Conservation (phyloP, 1,140 invertebrate species). For the Trissolcus basalis region DNA sequence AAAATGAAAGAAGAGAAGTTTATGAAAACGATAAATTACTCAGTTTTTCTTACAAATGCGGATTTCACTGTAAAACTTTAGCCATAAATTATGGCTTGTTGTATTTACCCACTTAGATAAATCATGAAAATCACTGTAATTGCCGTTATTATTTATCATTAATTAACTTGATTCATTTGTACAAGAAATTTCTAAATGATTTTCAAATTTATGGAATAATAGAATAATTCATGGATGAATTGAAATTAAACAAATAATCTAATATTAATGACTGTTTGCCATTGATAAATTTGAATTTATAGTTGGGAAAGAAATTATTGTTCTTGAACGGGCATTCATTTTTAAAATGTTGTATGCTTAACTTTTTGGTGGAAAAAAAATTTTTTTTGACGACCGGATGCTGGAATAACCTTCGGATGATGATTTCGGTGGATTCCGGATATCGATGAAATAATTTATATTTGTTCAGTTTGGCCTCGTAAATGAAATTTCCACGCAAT, state of each 20-base stretch:
- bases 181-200: neutral
- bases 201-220: no score
- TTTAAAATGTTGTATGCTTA: no score
- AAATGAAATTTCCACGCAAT: slow-evolving; percentile 49
- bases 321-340: no score
- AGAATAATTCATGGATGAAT: no score
- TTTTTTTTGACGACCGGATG: neutral
- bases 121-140: slow-evolving; percentile 9
- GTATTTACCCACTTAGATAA: slow-evolving; percentile 12
- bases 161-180: slow-evolving; percentile 3
- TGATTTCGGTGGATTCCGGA: neutral
- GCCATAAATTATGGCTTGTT: slow-evolving; percentile 13
- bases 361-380: neutral
- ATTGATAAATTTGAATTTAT: no score
- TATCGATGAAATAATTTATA: slow-evolving; percentile 28
- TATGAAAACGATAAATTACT: neutral
- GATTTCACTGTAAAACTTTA: slow-evolving; percentile 5
- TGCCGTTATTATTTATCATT: slow-evolving; percentile 7
- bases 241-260: neutral
- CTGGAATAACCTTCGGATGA: neutral
- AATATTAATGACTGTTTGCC: no score
- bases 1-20: neutral
- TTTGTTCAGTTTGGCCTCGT: slow-evolving; percentile 24
- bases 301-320: no score
- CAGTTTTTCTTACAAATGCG: neutral